Evolutionary conservation across 1,140 invertebrate genomes (phyloP).

Genomic region (Heterodera carotae): DNA sequence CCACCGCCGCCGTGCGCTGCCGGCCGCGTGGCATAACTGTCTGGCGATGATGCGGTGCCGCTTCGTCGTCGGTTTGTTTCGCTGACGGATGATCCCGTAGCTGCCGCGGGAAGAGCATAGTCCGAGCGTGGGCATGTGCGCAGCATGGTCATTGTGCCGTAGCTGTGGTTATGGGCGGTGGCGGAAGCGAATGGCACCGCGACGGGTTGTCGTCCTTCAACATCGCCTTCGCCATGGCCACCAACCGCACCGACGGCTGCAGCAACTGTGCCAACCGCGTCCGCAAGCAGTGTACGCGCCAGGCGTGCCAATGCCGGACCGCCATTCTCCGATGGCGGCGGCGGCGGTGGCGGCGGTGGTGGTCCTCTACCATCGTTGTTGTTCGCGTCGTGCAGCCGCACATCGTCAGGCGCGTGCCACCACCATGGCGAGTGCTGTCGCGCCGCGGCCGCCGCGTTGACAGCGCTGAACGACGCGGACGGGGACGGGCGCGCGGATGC

Average conservation of each 20-base stretch:
- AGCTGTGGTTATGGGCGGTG: no score
- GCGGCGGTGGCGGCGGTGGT: no score
- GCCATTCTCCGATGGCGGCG: not conserved
- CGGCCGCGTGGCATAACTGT: no score
- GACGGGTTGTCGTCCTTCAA: not conserved
- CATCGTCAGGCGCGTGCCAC: no score
- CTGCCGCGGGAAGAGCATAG: not conserved
- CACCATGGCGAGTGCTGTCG: not conserved
- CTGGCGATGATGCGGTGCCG: not conserved
- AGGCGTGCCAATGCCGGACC: not conserved
- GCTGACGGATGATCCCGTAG: no score
- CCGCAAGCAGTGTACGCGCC: not conserved
- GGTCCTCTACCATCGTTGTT: not conserved
- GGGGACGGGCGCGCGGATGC: not conserved
- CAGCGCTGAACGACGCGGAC: not conserved
- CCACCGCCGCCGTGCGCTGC: no score
- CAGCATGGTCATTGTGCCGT: no score
- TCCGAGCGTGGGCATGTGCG: not conserved
- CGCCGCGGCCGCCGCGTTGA: no score
- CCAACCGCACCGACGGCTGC: not conserved
- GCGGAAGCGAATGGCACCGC: no score
- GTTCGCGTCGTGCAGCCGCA: not conserved
- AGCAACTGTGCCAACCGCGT: not conserved
- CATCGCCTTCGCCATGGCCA: not conserved
- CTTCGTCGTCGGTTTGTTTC: not conserved